Evolutionary conservation across 2,888 invertebrate genomes (phyloP).

Genomic region (Drosophila mimetica): DNA sequence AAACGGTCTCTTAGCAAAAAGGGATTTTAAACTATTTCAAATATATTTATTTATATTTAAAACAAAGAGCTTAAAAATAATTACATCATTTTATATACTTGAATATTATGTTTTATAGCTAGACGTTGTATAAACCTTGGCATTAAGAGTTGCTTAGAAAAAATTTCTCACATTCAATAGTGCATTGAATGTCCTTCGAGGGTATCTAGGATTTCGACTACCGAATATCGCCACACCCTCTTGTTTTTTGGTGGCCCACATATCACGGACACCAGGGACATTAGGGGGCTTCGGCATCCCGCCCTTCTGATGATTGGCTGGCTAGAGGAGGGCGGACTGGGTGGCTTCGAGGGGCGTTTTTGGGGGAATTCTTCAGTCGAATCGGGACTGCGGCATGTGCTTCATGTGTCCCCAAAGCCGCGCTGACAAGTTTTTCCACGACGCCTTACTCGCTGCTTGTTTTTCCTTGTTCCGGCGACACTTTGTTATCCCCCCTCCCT

Average conservation of each 20-base stretch:
- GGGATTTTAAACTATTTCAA: no score
- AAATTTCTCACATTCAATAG: no score
- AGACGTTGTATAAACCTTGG: no score
- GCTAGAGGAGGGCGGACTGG: not conserved
- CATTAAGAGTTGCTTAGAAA: no score
- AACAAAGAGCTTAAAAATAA: no score
- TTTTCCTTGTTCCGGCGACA: constrained; percentile 39
- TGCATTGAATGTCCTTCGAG: no score
- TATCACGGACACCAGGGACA: constrained; percentile 22
- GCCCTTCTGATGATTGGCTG: constrained; percentile 47
- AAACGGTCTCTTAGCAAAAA: no score
- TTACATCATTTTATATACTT: no score
- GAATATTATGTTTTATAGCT: no score
- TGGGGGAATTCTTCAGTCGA: constrained; percentile 13
- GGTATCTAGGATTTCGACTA: not conserved
- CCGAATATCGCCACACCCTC: not conserved
- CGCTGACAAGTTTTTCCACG: constrained; percentile 47
- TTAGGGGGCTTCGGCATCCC: constrained; percentile 18
- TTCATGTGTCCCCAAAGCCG: constrained; percentile 49
- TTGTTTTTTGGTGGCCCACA: constrained; percentile 27
- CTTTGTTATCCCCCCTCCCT: constrained; percentile 29
- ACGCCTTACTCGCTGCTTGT: constrained; percentile 23
- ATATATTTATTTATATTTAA: no score
- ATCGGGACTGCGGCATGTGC: constrained; percentile 47
- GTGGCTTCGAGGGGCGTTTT: not conserved